These are phyloP conservation scores for Entomobrya proxima DNA, from an alignment of 2,888 invertebrate species.

Conservation along the genomic window DNA sequence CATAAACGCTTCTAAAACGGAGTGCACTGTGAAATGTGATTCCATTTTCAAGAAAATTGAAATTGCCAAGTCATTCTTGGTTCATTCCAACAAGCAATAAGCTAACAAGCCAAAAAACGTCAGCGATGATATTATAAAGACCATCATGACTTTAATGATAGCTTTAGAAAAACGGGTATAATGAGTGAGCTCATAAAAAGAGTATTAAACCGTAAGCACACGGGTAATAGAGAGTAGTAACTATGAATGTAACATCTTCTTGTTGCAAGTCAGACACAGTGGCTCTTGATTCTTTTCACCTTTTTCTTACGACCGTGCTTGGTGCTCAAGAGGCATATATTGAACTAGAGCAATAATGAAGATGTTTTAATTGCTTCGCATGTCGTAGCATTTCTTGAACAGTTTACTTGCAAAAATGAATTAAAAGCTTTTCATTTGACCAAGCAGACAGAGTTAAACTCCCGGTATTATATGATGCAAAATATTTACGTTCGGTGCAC, in stretches of 20 bases:
- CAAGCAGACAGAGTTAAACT: no score
- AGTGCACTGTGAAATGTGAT: constrained; percentile 11
- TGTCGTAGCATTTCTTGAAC: constrained; percentile 18
- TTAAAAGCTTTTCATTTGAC: no score
- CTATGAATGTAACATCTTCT: neutral
- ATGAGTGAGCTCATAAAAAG: constrained; percentile 43
- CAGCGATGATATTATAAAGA: neutral
- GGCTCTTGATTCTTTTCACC: neutral
- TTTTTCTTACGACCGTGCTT: neutral
- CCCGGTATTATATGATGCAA: neutral
- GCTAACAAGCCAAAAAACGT: constrained; percentile 49
- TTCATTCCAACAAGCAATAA: constrained; percentile 25
- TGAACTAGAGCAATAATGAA: constrained; percentile 44
- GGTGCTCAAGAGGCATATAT: constrained; percentile 1
- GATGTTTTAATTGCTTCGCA: constrained; percentile 62
- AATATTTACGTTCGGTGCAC: neutral
- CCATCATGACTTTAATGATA: constrained; percentile 12
- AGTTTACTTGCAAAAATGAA: neutral
- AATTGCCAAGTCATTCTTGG: constrained; percentile 57
- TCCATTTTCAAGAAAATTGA: constrained; percentile 39
- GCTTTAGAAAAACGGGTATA: constrained; percentile 47
- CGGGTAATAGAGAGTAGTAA: neutral
- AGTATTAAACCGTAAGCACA: constrained; percentile 8
- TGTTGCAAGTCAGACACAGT: neutral
- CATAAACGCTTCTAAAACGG: neutral